Evolutionary conservation across 2,797 vertebrate species (phyloP), one percentile per base, ranked within the genome.

Genomic region (Serranus cabrilla): DNA sequence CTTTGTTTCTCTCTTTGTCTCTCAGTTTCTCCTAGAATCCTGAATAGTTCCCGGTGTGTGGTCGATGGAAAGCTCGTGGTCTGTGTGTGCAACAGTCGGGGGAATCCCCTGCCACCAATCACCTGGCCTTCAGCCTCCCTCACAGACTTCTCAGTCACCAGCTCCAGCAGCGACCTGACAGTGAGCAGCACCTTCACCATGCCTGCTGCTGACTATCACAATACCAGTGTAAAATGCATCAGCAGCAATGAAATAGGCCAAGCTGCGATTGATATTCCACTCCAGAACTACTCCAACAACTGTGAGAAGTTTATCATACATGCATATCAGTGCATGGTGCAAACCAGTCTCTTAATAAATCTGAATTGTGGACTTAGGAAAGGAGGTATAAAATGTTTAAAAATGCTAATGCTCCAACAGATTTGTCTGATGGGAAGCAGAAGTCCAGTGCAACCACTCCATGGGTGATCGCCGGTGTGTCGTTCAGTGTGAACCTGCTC

Each of bases 51-150:
- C 17, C 45, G 25, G 11, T 85, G 76, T 20, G 2, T 2, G 17
- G 14, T 50, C 8, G 11, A 56, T 21, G 73, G 65, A 40, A 31
- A 66, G 25, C 50, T n/a, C 1, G 46, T 72, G 31, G 34, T 71
- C 23, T 85, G 78, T 31, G 37, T 57, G 40, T 80, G 76, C 47
- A 59, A 66, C 58, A 78, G 71, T 56, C 8, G 51, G 34, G 85
- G 87, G 50, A 83, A 85, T 74, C 81, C 85, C 2, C n/a, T 64
- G 5, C 20, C 83, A 25, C 49, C 2, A 1, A 68, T 84, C 70
- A 58, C 12, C 16, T 86, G 81, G 75, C 43, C 55, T 37, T 64
- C 39, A 8, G 27, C 9, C 20, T 39, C 17, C 12, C 25, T 67
- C 54, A 73, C 70, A 55, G 43, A 70, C 16, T 76, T 34, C 51